phyloP scores from a whole-genome alignment of 2,113 vertebrate species.

The Ctenodactylus gundi region DNA sequence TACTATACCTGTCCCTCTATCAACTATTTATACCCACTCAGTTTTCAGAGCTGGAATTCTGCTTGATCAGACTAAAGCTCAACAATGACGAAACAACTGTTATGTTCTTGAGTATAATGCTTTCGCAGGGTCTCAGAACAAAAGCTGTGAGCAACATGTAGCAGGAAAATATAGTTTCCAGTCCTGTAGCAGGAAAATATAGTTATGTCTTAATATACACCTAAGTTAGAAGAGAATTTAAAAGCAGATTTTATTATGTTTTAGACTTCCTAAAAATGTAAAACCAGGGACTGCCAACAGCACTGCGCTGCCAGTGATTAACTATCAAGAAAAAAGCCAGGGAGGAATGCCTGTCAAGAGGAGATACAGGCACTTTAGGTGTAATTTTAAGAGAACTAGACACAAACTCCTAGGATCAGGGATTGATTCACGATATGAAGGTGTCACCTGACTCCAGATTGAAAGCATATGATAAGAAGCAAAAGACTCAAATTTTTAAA shows the following conservation, averaged over 20 bases:
- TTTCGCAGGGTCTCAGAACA: not conserved
- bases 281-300: not conserved
- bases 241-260: conserved; percentile 32
- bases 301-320: not conserved
- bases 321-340: not conserved
- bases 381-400: not conserved
- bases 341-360: not conserved
- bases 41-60: not conserved
- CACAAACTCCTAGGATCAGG: not conserved
- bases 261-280: conserved; percentile 8
- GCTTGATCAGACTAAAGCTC: not conserved
- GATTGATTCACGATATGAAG: not conserved
- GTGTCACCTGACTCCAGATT: not conserved
- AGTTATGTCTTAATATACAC: not conserved
- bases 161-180: not conserved
- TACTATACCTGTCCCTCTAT: not conserved
- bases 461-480: not conserved
- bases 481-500: not conserved
- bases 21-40: not conserved
- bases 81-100: conserved; percentile 9
- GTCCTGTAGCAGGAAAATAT: not conserved
- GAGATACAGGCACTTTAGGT: not conserved
- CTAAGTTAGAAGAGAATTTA: conserved; percentile 40
- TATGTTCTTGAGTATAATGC: not conserved
- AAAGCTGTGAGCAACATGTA: not conserved